Evolutionary conservation across 2,113 vertebrate genomes (phyloP).

Genomic region (Heterochromis multidens): DNA sequence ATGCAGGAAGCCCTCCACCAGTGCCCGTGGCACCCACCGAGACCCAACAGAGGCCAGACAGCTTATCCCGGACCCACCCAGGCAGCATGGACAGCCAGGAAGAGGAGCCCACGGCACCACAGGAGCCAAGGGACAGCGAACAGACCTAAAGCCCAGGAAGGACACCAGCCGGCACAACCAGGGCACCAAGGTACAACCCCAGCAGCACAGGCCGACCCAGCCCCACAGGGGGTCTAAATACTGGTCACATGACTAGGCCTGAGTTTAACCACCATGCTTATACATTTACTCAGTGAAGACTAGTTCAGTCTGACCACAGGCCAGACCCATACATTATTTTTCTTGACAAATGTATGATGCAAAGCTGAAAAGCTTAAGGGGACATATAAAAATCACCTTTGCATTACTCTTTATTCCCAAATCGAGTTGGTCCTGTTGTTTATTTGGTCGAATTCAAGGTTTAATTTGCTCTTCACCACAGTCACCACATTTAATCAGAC

Average conservation of each 20-base stretch:
- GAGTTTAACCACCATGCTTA: slow-evolving; percentile 34
- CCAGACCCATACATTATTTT: slow-evolving; percentile 14
- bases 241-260: neutral
- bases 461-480: slow-evolving; percentile 43
- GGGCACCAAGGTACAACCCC: too few relatives aligned
- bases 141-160: too few relatives aligned
- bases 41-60: too few relatives aligned
- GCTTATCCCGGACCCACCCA: too few relatives aligned
- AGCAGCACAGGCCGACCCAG: too few relatives aligned
- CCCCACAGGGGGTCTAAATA: too few relatives aligned
- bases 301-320: slow-evolving; percentile 40
- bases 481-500: slow-evolving; percentile 52
- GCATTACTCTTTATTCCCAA: slow-evolving; percentile 14
- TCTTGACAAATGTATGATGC: neutral
- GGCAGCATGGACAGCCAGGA: too few relatives aligned
- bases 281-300: slow-evolving; percentile 44
- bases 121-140: too few relatives aligned
- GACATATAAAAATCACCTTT: slow-evolving; percentile 11
- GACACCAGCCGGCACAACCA: too few relatives aligned
- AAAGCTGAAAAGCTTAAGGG: slow-evolving; percentile 47
- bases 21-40: too few relatives aligned
- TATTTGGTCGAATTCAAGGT: slow-evolving; percentile 6
- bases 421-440: slow-evolving; percentile 9
- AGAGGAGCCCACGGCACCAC: too few relatives aligned
- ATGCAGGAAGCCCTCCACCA: too few relatives aligned